A percentile compares a stretch with the other conserved stretches of the same genome.
These are phyloP conservation scores for Meriones psammophilus DNA, from an alignment of 2,797 vertebrate species.

Conservation along the genomic window DNA sequence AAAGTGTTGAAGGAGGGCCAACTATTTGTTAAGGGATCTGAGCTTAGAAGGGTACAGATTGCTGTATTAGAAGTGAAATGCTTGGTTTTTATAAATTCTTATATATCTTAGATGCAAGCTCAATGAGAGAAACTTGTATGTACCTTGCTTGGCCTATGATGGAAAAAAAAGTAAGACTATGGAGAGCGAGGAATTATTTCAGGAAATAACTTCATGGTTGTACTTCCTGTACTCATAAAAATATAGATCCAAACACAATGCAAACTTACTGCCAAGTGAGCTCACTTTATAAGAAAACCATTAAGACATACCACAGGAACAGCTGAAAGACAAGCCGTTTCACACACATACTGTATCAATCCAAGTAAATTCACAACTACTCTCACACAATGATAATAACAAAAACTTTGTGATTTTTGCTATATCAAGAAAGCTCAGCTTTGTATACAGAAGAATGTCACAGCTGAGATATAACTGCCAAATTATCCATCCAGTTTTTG, in stretches of 20 bases:
- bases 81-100: slow-evolving; percentile 65
- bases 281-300: slow-evolving; percentile 43
- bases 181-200: slow-evolving; percentile 7
- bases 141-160: slow-evolving; percentile 22
- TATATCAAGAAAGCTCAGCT: slow-evolving; percentile 66
- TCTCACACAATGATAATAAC: slow-evolving; percentile 44
- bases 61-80: neutral
- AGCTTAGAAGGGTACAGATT: neutral
- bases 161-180: slow-evolving; percentile 22
- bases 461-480: slow-evolving; percentile 26
- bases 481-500: slow-evolving; percentile 61
- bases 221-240: slow-evolving; percentile 31
- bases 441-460: slow-evolving; percentile 53
- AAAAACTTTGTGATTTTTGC: slow-evolving; percentile 70
- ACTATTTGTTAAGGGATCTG: slow-evolving; percentile 5
- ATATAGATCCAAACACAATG: neutral
- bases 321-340: neutral
- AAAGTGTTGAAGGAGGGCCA: slow-evolving; percentile 40
- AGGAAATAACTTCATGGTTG: slow-evolving; percentile 14
- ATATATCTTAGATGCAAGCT: neutral
- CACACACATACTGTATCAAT: slow-evolving; percentile 11
- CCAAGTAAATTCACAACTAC: slow-evolving; percentile 28
- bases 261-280: slow-evolving; percentile 38
- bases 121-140: neutral
- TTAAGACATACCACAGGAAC: neutral